These are phyloP conservation scores for Caenorhabditis sp. DNA, from an alignment of 2,888 invertebrate species.

Conservation along the genomic window DNA sequence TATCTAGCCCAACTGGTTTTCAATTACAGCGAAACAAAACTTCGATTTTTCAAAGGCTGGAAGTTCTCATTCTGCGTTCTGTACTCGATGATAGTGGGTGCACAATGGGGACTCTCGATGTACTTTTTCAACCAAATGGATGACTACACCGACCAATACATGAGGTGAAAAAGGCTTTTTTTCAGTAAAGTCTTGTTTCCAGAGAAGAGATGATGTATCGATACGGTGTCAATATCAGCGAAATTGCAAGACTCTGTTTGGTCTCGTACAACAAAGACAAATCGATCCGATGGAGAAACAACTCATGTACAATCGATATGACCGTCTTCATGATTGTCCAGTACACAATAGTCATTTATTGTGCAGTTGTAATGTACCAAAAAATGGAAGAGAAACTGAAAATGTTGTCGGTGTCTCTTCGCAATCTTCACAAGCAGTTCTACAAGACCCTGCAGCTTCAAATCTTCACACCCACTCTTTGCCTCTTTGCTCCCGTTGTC, in stretches of 20 bases:
- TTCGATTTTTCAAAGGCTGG: conserved; percentile 30
- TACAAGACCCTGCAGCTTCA: conserved; percentile 43
- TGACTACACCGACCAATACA: conserved; percentile 14
- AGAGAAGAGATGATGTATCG: conserved; percentile 16
- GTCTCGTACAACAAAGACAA: conserved; percentile 20
- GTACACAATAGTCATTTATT: conserved; percentile 39
- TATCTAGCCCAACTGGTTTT: not conserved
- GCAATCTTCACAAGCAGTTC: conserved; percentile 35
- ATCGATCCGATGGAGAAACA: conserved; percentile 3
- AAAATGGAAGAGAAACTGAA: conserved; percentile 20
- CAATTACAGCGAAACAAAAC: conserved; percentile 5
- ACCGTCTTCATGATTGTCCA: conserved; percentile 5
- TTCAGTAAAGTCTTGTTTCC: not conserved
- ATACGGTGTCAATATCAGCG: not conserved
- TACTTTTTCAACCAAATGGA: conserved; percentile 18
- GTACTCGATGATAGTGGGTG: conserved; percentile 4
- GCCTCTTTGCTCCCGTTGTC: conserved; percentile 18
- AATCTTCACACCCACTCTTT: conserved; percentile 19
- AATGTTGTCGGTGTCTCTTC: not conserved
- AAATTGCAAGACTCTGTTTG: conserved; percentile 11
- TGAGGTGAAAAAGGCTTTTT: conserved; percentile 10
- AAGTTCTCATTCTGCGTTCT: conserved; percentile 2
- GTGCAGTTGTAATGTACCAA: conserved; percentile 16
- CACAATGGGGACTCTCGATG: conserved; percentile 24
- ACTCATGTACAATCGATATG: not conserved